Evolutionary conservation across 2,888 invertebrate species (phyloP).

Genomic region (Hirtodrosophila alboralis): DNA sequence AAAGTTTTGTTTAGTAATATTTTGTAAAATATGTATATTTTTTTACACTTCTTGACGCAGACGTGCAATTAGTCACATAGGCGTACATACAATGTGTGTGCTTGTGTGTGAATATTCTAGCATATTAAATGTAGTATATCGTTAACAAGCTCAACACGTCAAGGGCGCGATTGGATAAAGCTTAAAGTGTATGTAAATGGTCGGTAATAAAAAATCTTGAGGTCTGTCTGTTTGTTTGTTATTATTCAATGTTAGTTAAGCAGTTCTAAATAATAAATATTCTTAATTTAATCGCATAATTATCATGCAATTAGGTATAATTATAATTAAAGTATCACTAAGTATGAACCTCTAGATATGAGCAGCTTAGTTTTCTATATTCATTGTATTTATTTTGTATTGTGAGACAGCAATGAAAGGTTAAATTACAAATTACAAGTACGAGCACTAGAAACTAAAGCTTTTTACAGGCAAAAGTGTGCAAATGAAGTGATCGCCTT

Average conservation of each 20-base stretch:
- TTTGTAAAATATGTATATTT: slow-evolving; percentile 6
- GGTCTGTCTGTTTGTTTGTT: too few relatives aligned
- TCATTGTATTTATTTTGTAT: slow-evolving; percentile 14
- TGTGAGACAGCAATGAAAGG: slow-evolving; percentile 35
- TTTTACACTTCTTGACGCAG: slow-evolving; percentile 30
- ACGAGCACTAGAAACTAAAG: slow-evolving; percentile 18
- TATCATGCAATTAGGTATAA: slow-evolving; percentile 56
- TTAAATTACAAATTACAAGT: slow-evolving; percentile 14
- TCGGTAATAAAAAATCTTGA: slow-evolving; percentile 27
- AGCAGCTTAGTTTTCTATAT: slow-evolving; percentile 18
- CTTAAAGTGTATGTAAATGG: slow-evolving; percentile 4
- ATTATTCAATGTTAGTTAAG: slow-evolving; percentile 22
- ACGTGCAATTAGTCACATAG: slow-evolving; percentile 73
- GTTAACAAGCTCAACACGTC: slow-evolving; percentile 1
- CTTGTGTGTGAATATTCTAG: slow-evolving; percentile 28
- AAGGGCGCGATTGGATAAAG: background rate
- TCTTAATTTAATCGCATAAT: slow-evolving; percentile 6
- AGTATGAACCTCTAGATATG: slow-evolving; percentile 9
- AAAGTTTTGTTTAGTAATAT: slow-evolving; percentile 30
- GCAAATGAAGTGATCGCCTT: slow-evolving; percentile 65
- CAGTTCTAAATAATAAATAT: slow-evolving; percentile 9
- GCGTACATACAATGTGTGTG: slow-evolving; percentile 31
- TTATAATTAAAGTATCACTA: slow-evolving; percentile 27
- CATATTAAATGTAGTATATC: slow-evolving; percentile 6
- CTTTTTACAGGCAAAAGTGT: slow-evolving; percentile 40